Conservation (phyloP, 2,888 invertebrate genomes). For the Carabus problematicus region DNA sequence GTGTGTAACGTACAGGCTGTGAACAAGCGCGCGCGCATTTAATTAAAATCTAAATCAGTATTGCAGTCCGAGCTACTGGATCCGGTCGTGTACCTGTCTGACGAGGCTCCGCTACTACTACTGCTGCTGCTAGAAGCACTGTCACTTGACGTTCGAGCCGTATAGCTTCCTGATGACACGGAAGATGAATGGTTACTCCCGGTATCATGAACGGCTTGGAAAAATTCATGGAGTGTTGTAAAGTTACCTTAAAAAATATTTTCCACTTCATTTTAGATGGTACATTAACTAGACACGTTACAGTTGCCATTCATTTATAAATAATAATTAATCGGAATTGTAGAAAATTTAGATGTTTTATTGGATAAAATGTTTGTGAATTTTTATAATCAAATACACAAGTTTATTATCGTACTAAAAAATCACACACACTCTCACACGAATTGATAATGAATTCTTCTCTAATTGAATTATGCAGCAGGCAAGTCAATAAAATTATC, state of each 20-base stretch:
- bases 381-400: too few relatives aligned
- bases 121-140: constrained; percentile 33
- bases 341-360: not conserved
- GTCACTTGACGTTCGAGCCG: constrained; percentile 21
- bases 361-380: too few relatives aligned
- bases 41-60: constrained; percentile 37
- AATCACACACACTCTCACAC: too few relatives aligned
- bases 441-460: too few relatives aligned
- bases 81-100: constrained; percentile 31
- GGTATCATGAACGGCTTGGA: constrained; percentile 37
- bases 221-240: constrained; percentile 39
- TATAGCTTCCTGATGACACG: constrained; percentile 16
- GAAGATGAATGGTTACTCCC: constrained; percentile 31
- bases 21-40: constrained; percentile 26
- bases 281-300: not conserved
- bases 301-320: constrained; percentile 7
- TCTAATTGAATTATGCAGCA: too few relatives aligned
- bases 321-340: not conserved
- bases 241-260: constrained; percentile 20
- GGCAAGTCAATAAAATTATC: too few relatives aligned
- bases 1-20: constrained; percentile 36
- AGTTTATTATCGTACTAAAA: too few relatives aligned
- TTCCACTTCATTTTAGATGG: constrained; percentile 8
- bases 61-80: constrained; percentile 29
- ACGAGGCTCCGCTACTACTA: constrained; percentile 25